A percentile compares a stretch with the other conserved stretches of the same genome.
Conservation (phyloP, 2,888 invertebrate species). For the Agrotis exclamationis region DNA sequence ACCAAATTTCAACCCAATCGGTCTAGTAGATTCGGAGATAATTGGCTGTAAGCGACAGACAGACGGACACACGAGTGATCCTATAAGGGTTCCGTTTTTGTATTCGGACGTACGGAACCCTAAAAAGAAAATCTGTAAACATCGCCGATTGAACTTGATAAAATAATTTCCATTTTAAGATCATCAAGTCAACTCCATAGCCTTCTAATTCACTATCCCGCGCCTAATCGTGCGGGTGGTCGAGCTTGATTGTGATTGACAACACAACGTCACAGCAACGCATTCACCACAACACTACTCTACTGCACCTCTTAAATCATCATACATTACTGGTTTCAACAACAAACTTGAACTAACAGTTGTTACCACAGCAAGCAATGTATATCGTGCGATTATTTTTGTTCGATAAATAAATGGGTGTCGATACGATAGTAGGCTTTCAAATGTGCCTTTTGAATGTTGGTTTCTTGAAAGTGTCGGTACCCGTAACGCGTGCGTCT, state of each 20-base stretch:
- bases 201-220: slow-evolving; percentile 68
- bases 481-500: slow-evolving; percentile 69
- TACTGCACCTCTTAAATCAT: slow-evolving; percentile 46
- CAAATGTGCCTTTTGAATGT: slow-evolving; percentile 75
- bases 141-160: no score
- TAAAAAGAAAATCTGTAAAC: no score
- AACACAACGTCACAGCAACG: slow-evolving; percentile 84
- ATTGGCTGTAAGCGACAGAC: no score
- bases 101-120: no score
- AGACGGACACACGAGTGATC: no score
- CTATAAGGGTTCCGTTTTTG: no score
- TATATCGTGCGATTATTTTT: slow-evolving; percentile 17
- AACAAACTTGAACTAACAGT: rapidly evolving
- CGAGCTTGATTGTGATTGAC: slow-evolving; percentile 90
- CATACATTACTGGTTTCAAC: slow-evolving; percentile 64
- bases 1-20: no score
- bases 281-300: slow-evolving; percentile 60
- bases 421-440: slow-evolving; percentile 70
- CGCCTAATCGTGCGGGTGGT: slow-evolving; percentile 89
- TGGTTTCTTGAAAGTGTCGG: slow-evolving; percentile 71
- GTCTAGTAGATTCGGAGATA: no score
- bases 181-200: slow-evolving; percentile 66
- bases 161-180: no score
- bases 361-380: slow-evolving; percentile 61
- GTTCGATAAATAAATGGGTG: slow-evolving; percentile 40